A percentile compares a stretch with the other conserved stretches of the same genome.
phyloP scores from a whole-genome alignment of 2,113 vertebrate species.

The Tichodroma muraria region DNA sequence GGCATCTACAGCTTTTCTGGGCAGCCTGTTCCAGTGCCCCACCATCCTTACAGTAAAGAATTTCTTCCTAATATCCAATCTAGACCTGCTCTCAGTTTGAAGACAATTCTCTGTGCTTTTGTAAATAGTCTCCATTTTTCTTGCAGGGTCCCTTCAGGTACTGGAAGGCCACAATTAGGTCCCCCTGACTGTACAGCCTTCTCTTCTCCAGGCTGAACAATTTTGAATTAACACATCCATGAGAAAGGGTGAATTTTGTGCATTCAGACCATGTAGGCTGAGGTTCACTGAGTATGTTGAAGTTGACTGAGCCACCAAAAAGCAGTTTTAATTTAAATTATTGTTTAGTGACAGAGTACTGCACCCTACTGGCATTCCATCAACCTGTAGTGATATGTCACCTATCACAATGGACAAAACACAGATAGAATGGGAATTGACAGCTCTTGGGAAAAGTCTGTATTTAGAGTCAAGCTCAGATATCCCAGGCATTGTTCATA shows the following conservation, averaged over 20 bases:
- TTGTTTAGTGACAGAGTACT: background rate
- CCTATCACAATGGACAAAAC: background rate
- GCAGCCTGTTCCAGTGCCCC: background rate
- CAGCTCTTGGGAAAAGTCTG: background rate
- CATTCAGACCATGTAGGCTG: background rate
- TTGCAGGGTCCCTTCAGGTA: background rate
- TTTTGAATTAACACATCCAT: background rate
- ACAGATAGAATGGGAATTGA: background rate
- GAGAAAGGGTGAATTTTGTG: background rate
- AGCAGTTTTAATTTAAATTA: background rate
- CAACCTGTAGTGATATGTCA: background rate
- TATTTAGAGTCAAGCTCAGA: background rate
- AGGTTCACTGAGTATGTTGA: background rate
- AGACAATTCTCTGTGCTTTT: background rate
- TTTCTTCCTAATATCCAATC: background rate
- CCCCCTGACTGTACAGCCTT: background rate
- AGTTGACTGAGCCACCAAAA: background rate
- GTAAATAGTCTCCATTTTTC: background rate
- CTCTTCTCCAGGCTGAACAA: background rate
- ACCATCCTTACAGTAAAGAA: background rate
- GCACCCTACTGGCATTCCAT: background rate
- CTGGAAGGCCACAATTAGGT: background rate
- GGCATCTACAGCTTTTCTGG: background rate
- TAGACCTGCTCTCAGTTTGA: background rate
- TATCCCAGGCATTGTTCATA: background rate